Conservation (phyloP, 2,113 vertebrate genomes). For the Dendropsophus ebraccatus region DNA sequence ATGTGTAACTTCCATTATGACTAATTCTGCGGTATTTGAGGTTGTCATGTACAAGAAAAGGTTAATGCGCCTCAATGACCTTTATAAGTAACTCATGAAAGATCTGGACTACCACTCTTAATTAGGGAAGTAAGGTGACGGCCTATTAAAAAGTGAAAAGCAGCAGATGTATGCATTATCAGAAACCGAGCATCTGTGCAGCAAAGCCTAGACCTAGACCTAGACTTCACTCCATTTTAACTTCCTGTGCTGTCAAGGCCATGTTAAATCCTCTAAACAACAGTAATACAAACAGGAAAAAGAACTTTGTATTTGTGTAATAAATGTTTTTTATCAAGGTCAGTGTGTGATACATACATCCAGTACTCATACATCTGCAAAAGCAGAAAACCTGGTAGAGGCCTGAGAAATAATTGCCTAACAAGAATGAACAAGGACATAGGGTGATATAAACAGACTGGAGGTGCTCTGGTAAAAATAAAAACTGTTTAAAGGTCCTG, state of each 20-base stretch:
- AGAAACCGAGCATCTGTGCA: background rate
- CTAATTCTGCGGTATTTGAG: slow-evolving; percentile 28
- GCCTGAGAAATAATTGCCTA: background rate
- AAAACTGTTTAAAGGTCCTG: background rate
- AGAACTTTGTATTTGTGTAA: slow-evolving; percentile 1
- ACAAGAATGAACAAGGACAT: slow-evolving; percentile 17
- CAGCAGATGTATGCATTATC: background rate
- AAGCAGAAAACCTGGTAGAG: background rate
- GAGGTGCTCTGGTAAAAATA: background rate
- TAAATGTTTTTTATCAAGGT: slow-evolving; percentile 22
- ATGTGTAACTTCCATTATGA: background rate
- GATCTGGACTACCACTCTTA: slow-evolving; percentile 13
- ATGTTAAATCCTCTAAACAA: background rate
- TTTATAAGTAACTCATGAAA: slow-evolving; percentile 32
- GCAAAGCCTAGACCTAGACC: background rate
- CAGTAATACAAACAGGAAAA: background rate
- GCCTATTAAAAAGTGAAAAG: background rate
- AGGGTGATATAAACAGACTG: background rate
- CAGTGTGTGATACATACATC: background rate
- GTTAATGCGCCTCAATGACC: slow-evolving; percentile 37
- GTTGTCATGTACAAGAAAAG: slow-evolving; percentile 37
- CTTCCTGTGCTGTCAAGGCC: background rate
- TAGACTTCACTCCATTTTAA: background rate
- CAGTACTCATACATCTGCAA: background rate
- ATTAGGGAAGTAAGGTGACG: slow-evolving; percentile 5